Percentiles rank a stretch among this genome's conserved stretches.
phyloP scores from a whole-genome alignment of 2,113 vertebrate species.

The Syngnathoides biaculeatus region DNA sequence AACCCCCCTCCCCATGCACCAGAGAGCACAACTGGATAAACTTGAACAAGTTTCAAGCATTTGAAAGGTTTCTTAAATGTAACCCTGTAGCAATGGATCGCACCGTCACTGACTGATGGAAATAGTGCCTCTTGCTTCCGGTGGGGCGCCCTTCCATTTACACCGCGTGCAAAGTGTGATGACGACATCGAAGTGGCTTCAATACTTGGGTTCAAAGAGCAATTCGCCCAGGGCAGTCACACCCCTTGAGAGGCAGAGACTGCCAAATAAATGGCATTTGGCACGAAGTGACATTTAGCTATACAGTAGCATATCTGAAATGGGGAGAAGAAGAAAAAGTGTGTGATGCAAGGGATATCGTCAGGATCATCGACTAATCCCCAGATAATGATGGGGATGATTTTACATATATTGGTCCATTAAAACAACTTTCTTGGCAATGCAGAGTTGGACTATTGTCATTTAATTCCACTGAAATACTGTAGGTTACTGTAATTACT shows the following conservation, averaged over 20 bases:
- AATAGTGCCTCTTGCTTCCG: constrained; percentile 14
- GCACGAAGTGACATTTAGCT: constrained; percentile 50
- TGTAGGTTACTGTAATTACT: constrained; percentile 9
- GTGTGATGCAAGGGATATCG: too few species aligned
- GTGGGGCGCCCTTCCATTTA: constrained; percentile 25
- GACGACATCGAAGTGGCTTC: constrained; percentile 68
- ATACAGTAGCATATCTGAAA: too few species aligned
- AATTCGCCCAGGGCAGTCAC: constrained; percentile 55
- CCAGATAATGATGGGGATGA: too few species aligned
- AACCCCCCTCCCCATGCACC: too few species aligned
- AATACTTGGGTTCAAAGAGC: constrained; percentile 69
- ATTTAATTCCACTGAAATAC: constrained; percentile 22
- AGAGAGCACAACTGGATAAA: too few species aligned
- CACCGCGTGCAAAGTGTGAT: constrained; percentile 57
- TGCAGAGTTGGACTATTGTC: neutral
- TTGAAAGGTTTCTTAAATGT: too few species aligned
- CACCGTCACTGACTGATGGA: too few species aligned
- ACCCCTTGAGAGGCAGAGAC: constrained; percentile 52
- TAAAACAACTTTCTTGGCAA: constrained; percentile 5
- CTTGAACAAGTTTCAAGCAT: too few species aligned
- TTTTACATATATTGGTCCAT: neutral
- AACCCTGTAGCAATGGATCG: too few species aligned
- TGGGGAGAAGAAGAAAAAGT: too few species aligned
- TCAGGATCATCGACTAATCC: too few species aligned
- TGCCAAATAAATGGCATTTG: constrained; percentile 63